phyloP scores from a whole-genome alignment of 2,113 vertebrate genomes.

The Miniopterus natalensis region DNA sequence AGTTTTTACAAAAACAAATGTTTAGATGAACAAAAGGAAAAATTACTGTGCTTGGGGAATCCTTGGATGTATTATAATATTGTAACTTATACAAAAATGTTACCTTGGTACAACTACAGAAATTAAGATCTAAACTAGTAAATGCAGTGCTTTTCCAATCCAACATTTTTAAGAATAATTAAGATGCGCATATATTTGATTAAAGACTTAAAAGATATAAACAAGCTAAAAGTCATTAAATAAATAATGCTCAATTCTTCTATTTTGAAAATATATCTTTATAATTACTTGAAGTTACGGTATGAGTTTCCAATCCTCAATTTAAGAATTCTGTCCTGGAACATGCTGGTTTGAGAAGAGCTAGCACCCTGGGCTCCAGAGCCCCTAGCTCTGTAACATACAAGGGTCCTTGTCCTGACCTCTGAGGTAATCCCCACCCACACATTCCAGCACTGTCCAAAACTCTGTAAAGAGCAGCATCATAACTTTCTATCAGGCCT shows the following conservation, averaged over 20 bases:
- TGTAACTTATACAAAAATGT: background rate
- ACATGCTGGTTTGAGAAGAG: background rate
- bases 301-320: background rate
- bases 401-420: background rate
- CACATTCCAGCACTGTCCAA: background rate
- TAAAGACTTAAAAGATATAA: conserved; percentile 18
- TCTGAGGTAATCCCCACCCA: background rate
- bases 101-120: background rate
- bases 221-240: background rate
- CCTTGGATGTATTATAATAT: background rate
- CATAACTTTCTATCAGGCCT: background rate
- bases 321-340: background rate
- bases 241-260: background rate
- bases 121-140: conserved; percentile 20
- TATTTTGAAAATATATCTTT: background rate
- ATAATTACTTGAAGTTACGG: background rate
- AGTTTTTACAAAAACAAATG: background rate
- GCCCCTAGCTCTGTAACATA: background rate
- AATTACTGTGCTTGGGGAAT: background rate
- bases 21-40: background rate
- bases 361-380: background rate
- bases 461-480: background rate
- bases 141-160: background rate
- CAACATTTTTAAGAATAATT: background rate
- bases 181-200: background rate